These are phyloP conservation scores for Ormyrus labotus DNA, from an alignment of 2,888 invertebrate species.

Conservation along the genomic window DNA sequence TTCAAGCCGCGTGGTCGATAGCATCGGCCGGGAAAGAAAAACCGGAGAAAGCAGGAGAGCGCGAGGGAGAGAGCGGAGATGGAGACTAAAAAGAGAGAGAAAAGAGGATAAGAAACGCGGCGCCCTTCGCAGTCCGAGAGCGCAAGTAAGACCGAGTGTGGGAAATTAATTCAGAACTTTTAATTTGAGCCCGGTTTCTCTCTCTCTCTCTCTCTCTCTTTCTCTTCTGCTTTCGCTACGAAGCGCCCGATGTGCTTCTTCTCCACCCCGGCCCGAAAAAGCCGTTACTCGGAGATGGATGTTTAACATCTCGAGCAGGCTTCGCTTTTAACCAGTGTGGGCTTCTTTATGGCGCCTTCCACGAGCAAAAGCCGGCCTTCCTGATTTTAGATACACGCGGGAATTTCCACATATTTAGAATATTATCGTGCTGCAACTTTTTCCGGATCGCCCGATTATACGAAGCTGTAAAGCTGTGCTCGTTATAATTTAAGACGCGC, in stretches of 20 bases:
- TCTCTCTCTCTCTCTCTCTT: conserved; percentile 43
- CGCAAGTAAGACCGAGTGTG: conserved; percentile 50
- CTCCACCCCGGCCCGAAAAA: neutral
- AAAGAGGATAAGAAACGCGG: too few relatives aligned
- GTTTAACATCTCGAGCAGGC: neutral
- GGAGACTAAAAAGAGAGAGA: too few relatives aligned
- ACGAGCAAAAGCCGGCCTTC: neutral
- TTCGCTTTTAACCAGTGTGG: neutral
- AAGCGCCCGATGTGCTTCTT: neutral
- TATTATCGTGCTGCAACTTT: too few relatives aligned
- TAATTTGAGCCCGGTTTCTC: conserved; percentile 59
- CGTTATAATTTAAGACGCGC: too few relatives aligned
- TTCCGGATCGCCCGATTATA: too few relatives aligned
- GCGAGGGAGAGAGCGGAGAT: too few relatives aligned
- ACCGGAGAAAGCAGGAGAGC: neutral
- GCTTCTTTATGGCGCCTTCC: neutral
- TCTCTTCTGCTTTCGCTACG: too few relatives aligned
- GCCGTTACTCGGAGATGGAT: neutral
- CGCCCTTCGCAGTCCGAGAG: too few relatives aligned
- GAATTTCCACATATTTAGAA: neutral
- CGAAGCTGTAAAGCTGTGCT: too few relatives aligned
- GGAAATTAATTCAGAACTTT: conserved; percentile 64
- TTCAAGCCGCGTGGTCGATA: conserved; percentile 61
- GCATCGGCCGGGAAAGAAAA: conserved; percentile 54
- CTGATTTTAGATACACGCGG: neutral